Evolutionary conservation across 2,888 invertebrate genomes (phyloP).

Genomic region (Pterostichus madidus): DNA sequence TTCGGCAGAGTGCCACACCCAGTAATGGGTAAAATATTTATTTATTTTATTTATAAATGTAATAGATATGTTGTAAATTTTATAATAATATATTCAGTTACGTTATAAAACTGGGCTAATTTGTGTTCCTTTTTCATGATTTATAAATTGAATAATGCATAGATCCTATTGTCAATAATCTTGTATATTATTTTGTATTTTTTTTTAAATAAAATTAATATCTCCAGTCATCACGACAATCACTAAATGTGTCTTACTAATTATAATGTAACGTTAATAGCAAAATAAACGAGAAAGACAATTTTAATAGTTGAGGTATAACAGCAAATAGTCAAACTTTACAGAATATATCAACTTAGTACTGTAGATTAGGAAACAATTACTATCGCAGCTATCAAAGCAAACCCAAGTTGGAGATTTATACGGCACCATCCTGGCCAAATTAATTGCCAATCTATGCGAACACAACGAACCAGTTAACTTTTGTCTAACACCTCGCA

Average conservation of each 20-base stretch:
- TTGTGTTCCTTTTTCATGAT: too few species aligned
- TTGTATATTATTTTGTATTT: too few species aligned
- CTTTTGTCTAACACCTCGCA: constrained; percentile 16
- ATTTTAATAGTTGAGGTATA: constrained; percentile 31
- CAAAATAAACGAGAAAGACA: constrained; percentile 12
- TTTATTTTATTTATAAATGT: too few species aligned
- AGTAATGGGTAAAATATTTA: too few species aligned
- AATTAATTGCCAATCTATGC: constrained; percentile 61
- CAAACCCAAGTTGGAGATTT: constrained; percentile 53
- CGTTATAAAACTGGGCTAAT: too few species aligned
- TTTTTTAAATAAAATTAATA: background rate
- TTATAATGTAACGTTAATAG: background rate
- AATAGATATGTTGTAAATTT: too few species aligned
- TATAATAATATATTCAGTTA: too few species aligned
- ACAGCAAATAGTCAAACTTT: constrained; percentile 52
- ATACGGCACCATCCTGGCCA: constrained; percentile 57
- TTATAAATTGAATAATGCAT: too few species aligned
- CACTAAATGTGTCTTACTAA: background rate
- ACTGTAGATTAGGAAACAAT: constrained; percentile 54
- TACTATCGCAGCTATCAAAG: constrained; percentile 55
- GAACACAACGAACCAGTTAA: constrained; percentile 27
- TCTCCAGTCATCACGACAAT: background rate
- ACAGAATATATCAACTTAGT: constrained; percentile 48
- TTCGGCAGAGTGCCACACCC: too few species aligned
- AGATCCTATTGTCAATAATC: too few species aligned